phyloP scores from a whole-genome alignment of 2,888 invertebrate species.

The Nemapogon koenigi region DNA sequence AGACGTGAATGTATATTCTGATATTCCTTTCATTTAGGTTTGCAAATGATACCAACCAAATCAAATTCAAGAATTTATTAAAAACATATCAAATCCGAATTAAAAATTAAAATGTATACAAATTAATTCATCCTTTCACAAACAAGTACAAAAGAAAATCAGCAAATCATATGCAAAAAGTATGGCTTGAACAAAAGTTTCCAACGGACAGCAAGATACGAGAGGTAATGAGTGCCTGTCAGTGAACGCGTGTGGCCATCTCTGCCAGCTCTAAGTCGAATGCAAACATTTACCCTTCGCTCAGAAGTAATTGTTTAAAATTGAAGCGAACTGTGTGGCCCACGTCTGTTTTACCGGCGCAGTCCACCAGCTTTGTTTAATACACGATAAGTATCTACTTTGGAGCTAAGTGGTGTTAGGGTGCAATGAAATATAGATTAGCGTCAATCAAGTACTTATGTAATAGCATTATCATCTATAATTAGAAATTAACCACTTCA shows the following conservation, averaged over 20 bases:
- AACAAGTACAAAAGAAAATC: conserved; percentile 1
- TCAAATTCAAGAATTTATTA: no score
- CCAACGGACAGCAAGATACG: conserved; percentile 5
- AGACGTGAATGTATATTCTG: no score
- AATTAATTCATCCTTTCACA: no score
- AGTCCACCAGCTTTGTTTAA: conserved; percentile 33
- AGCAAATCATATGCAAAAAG: conserved; percentile 9
- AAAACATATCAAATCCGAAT: no score
- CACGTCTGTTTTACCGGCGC: neutral
- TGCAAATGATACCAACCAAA: no score
- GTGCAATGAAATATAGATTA: no score
- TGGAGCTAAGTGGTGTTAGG: conserved; percentile 28
- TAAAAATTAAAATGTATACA: no score
- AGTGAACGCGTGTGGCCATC: conserved; percentile 58
- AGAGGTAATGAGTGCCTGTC: conserved; percentile 59
- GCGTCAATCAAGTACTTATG: no score
- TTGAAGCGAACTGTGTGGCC: conserved; percentile 60
- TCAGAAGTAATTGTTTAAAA: conserved; percentile 64
- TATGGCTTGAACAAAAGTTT: conserved; percentile 5
- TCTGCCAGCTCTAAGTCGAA: conserved; percentile 47
- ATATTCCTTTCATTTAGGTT: no score
- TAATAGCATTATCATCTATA: no score
- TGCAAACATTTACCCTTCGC: conserved; percentile 63
- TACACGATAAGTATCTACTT: conserved; percentile 30
- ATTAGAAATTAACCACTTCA: no score